A percentile compares a stretch with the other conserved stretches of the same genome.
phyloP scores from a whole-genome alignment of 2,888 invertebrate species.

The Coenonympha arcania region DNA sequence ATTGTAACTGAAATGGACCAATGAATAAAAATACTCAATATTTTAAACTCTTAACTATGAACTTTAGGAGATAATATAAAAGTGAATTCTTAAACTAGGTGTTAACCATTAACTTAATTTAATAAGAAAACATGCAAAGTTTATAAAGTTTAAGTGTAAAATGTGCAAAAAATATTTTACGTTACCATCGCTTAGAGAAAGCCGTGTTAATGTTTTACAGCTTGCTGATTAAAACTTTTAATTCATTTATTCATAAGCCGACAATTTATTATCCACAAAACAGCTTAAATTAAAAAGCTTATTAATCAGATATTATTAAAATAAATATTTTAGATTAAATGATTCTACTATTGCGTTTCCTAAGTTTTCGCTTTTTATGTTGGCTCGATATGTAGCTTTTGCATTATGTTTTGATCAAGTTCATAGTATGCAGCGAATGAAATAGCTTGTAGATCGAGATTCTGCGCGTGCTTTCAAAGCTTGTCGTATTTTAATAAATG shows the following conservation, averaged over 20 bases:
- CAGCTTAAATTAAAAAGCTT: slow-evolving; percentile 1
- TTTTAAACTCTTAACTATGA: no score
- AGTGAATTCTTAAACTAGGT: slow-evolving; percentile 18
- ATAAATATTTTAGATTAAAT: neutral
- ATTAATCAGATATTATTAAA: neutral
- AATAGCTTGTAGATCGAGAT: slow-evolving; percentile 33
- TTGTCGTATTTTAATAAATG: slow-evolving; percentile 22
- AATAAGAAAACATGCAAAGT: slow-evolving; percentile 34
- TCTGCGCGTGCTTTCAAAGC: slow-evolving; percentile 43
- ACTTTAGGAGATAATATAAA: neutral
- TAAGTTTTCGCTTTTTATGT: slow-evolving; percentile 19
- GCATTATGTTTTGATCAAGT: slow-evolving; percentile 18
- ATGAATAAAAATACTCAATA: no score
- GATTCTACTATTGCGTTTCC: slow-evolving; percentile 22
- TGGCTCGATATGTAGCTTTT: slow-evolving; percentile 31
- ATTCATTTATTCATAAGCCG: neutral
- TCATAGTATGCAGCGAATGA: slow-evolving; percentile 29
- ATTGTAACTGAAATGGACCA: neutral
- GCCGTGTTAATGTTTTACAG: slow-evolving; percentile 14
- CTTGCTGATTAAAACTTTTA: slow-evolving; percentile 13
- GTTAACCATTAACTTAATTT: slow-evolving; percentile 35
- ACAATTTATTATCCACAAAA: neutral
- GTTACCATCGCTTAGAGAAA: slow-evolving; percentile 14
- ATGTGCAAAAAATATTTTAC: slow-evolving; percentile 20
- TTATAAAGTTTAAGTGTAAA: slow-evolving; percentile 10